These are phyloP conservation scores for Rhegmatorhina hoffmannsi DNA, from an alignment of 2,113 vertebrate genomes.

Conservation along the genomic window DNA sequence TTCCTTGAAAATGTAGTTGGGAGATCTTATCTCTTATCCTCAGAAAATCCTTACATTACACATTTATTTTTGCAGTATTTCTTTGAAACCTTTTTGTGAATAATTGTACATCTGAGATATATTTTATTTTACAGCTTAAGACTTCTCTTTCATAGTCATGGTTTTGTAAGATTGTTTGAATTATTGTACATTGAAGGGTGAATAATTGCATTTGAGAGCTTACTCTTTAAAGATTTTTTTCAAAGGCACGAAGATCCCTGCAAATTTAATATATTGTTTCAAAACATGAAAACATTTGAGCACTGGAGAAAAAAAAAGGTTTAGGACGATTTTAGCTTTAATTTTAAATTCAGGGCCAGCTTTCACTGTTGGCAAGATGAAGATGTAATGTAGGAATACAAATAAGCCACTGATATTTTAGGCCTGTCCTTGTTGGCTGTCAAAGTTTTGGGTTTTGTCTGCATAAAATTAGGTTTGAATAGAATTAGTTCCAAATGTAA, in stretches of 20 bases:
- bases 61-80: neutral
- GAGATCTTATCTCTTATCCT: neutral
- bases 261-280: neutral
- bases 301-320: neutral
- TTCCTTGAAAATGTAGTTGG: neutral
- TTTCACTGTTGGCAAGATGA: neutral
- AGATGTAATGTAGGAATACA: neutral
- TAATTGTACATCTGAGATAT: neutral
- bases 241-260: neutral
- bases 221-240: neutral
- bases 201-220: neutral
- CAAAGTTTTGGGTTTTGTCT: neutral
- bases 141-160: neutral
- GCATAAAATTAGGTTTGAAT: neutral
- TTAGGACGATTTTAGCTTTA: neutral
- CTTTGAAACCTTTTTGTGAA: neutral
- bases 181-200: neutral
- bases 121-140: neutral
- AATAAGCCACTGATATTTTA: neutral
- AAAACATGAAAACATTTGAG: neutral
- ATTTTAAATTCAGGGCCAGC: neutral
- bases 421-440: rapidly evolving
- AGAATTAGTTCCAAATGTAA: neutral
- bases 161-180: neutral
- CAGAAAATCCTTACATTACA: neutral